Evolutionary conservation across 2,797 vertebrate genomes (phyloP).

Genomic region (Fistularia tabacaria): DNA sequence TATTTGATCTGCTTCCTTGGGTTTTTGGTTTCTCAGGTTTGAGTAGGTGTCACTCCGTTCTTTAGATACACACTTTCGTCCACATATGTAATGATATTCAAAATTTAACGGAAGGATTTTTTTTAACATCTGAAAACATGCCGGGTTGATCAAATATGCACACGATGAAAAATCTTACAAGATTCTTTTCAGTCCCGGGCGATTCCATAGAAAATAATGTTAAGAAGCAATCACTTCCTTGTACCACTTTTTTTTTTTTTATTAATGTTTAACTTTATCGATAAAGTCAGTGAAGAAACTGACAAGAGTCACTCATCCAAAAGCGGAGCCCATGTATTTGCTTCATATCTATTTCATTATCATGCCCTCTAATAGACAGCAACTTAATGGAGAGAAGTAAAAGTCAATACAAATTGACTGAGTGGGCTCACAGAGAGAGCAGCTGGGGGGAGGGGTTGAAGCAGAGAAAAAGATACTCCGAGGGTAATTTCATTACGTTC

Average conservation of each 20-base stretch:
- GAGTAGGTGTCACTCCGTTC: background rate
- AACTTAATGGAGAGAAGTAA: constrained; percentile 42
- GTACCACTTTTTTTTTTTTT: background rate
- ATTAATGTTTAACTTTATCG: background rate
- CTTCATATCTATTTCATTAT: constrained; percentile 60
- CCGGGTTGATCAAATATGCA: too few species aligned
- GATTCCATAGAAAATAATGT: background rate
- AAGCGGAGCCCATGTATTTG: constrained; percentile 13
- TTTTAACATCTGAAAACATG: background rate
- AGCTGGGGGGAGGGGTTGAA: background rate
- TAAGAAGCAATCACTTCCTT: background rate
- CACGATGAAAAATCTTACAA: too few species aligned
- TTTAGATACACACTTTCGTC: background rate
- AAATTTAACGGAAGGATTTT: background rate
- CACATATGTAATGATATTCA: background rate
- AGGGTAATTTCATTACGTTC: background rate
- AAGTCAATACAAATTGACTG: constrained; percentile 61
- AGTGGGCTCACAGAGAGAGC: constrained; percentile 3
- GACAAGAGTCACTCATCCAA: constrained; percentile 1
- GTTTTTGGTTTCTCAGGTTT: background rate
- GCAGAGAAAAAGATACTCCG: background rate
- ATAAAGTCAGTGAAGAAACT: background rate
- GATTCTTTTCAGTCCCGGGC: too few species aligned
- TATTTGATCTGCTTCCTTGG: constrained; percentile 1
- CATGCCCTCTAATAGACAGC: constrained; percentile 57